Evolutionary conservation across 2,113 vertebrate species (phyloP), one percentile per base, ranked within the genome.

Genomic region (Neodon shergylaensis): DNA sequence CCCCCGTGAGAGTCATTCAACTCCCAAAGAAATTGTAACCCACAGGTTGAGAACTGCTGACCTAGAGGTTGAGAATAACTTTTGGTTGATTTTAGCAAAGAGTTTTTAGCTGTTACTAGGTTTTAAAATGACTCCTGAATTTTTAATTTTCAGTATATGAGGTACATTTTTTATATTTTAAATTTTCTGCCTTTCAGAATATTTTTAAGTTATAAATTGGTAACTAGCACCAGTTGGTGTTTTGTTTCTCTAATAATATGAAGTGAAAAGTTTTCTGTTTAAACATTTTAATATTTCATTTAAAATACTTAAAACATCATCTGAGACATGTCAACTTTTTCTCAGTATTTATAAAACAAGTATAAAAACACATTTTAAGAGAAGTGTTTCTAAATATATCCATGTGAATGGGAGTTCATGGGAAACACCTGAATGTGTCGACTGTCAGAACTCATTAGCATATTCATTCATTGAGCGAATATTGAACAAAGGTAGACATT

Each of bases 71-170:
- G 26, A 86, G 21, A 87, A 63, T 42, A 92, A 65, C 13, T 83
- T 83, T 86, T 91, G 36, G 19, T 93, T 96, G 28, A 5, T 52
- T 96, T 94, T 93, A 61, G 78, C 94, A 61, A 81, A 82, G 36
- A 39, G 42, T 5, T 19, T 74, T 93, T 92, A 68, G 22, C 42
- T 91, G 22, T 82, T 91, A 73, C n/a, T 76, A 93, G 21, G 88
- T 90, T 92, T 91, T 90, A 95, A 95, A 96, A 47, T 92, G 61
- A n/a, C 49, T 79, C 1, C 77, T 52, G 88, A n/a, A 90, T 73
- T 79, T 83, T 93, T 94, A 92, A 87, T 93, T 79, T 52, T 95
- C 31, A 72, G 72, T 84, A 90, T 92, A 33, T 54, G 83, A 93
- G 39, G 16, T 86, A 12, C 4, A 84, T 78, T 95, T 93, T 63